phyloP scores from a whole-genome alignment of 1,140 invertebrate species.

The Apocrypta bakeri region DNA sequence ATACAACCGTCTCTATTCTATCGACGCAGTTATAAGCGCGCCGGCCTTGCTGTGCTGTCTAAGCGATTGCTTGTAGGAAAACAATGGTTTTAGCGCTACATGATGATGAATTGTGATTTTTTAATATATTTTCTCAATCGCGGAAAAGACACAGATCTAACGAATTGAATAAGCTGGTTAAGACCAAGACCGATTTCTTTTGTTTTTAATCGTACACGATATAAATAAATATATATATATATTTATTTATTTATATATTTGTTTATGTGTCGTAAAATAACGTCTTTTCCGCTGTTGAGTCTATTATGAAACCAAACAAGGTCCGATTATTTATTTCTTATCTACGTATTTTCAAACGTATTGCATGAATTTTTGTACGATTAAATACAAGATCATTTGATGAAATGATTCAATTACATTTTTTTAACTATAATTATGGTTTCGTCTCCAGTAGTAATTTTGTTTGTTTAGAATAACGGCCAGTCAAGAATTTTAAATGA shows the following conservation, averaged over 20 bases:
- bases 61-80: conserved; percentile 6
- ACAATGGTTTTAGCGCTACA: background rate
- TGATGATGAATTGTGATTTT: background rate
- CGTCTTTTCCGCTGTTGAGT: no score
- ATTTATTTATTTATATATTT: no score
- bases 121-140: no score
- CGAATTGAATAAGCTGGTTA: no score
- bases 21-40: background rate
- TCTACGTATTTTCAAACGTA: background rate
- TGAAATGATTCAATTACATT: no score
- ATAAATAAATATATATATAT: background rate
- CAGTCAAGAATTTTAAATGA: background rate
- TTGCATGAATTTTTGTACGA: no score
- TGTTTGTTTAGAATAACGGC: background rate
- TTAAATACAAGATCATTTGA: no score
- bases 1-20: background rate
- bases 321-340: background rate
- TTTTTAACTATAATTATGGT: no score
- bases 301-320: background rate
- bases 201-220: no score
- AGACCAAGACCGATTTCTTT: no score
- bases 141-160: no score
- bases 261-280: background rate
- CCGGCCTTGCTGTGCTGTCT: background rate
- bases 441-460: no score